These are phyloP conservation scores for Peromyscus aztecus DNA, from an alignment of 2,797 vertebrate species.

Conservation along the genomic window DNA sequence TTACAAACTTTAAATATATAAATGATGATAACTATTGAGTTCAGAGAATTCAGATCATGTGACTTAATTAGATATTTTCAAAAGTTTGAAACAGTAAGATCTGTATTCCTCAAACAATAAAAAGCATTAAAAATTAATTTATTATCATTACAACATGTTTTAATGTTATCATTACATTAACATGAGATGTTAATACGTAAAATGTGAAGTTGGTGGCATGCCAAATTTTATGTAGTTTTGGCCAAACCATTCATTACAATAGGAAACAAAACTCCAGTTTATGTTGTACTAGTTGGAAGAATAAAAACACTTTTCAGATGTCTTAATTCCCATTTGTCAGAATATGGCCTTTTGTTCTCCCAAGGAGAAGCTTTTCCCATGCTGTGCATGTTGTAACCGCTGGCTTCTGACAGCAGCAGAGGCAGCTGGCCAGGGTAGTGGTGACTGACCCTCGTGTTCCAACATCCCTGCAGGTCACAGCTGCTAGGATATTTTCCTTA, in stretches of 20 bases:
- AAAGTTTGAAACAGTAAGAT: not conserved
- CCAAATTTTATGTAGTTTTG: not conserved
- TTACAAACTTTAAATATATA: not conserved
- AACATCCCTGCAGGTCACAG: not conserved
- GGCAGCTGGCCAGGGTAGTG: not conserved
- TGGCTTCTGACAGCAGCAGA: not conserved
- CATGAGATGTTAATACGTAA: not conserved
- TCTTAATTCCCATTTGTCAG: not conserved
- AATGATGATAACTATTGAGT: not conserved
- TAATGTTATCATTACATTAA: not conserved
- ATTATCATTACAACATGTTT: not conserved
- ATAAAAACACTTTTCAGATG: not conserved
- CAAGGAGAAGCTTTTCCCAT: not conserved
- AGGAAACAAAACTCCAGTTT: not conserved
- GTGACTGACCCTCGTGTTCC: not conserved
- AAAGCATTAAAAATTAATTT: not conserved
- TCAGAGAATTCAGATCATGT: not conserved
- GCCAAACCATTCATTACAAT: not conserved
- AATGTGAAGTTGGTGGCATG: not conserved
- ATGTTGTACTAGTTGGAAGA: not conserved
- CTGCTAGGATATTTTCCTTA: not conserved
- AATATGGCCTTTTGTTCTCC: not conserved
- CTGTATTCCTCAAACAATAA: not conserved
- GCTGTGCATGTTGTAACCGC: not conserved
- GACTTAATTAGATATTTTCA: not conserved